phyloP scores from a whole-genome alignment of 2,888 invertebrate genomes.

The Lutraria lutraria region DNA sequence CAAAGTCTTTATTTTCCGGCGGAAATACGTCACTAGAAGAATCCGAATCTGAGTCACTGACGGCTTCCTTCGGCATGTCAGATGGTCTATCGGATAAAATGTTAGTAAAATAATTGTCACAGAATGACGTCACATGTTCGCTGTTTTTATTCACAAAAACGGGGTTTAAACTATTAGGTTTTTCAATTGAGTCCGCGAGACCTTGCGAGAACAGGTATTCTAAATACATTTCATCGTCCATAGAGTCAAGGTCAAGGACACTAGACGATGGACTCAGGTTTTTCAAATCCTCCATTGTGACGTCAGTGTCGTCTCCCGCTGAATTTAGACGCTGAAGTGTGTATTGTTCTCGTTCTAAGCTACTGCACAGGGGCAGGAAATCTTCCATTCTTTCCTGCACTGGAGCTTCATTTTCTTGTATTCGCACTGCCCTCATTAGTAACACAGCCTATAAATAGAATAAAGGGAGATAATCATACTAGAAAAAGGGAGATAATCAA shows the following conservation, averaged over 20 bases:
- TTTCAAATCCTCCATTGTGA: slow-evolving; percentile 73
- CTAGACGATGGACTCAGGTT: slow-evolving; percentile 76
- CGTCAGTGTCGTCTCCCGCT: slow-evolving; percentile 82
- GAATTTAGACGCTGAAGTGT: slow-evolving; percentile 85
- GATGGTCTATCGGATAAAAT: slow-evolving; percentile 65
- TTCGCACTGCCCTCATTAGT: slow-evolving; percentile 65
- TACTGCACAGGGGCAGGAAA: slow-evolving; percentile 82
- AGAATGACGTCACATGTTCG: slow-evolving; percentile 70
- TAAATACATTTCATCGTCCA: slow-evolving; percentile 83
- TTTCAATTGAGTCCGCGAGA: slow-evolving; percentile 81
- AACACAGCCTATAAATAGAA: slow-evolving; percentile 47
- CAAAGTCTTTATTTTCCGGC: slow-evolving; percentile 78
- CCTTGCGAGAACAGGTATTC: slow-evolving; percentile 84
- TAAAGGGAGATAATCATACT: neutral
- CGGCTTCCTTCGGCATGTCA: slow-evolving; percentile 55
- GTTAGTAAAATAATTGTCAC: slow-evolving; percentile 68
- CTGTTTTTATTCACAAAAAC: slow-evolving; percentile 70
- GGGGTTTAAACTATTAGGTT: slow-evolving; percentile 71
- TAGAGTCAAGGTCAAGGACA: slow-evolving; percentile 77
- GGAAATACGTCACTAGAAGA: slow-evolving; percentile 67
- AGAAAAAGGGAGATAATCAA: neutral
- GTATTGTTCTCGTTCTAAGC: slow-evolving; percentile 83
- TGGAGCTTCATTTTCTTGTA: slow-evolving; percentile 61
- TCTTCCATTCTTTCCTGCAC: slow-evolving; percentile 80
- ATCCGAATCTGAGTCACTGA: slow-evolving; percentile 54